Evolutionary conservation across 2,113 vertebrate genomes (phyloP), one percentile per base, ranked within the genome.

Genomic region (Aleadryas rufinucha): DNA sequence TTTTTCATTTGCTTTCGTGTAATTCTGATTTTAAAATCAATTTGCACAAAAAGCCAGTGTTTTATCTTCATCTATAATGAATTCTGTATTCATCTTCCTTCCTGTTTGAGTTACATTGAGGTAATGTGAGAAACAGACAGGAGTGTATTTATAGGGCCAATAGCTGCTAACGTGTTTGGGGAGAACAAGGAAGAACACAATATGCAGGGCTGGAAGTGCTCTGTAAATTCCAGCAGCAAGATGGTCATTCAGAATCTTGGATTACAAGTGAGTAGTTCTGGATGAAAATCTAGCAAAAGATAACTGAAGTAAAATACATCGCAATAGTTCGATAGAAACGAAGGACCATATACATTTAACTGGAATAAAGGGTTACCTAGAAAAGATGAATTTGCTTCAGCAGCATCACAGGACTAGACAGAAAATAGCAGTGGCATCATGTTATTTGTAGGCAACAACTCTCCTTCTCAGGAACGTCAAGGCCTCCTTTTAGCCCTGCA

Each of bases 1-100:
- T 49, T 75, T 91, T 78, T 45, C 26, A 49, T 77, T 87, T 24
- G 2, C 42, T 83, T 82, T 79, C 2, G 7, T 69, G 12, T 5
- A 53, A 65, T 31, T 69, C 19, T 50, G 26, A 76, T 61, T 72
- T 72, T 10, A 45, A 89, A 76, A 79, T 8, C 27, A 65, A 45
- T 74, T 84, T 81, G 54, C 42, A 12, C 19, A 69, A 3, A 30
- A 81, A 89, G 56, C 11, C 19, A 7, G 22, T 27, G 35, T 19
- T 84, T 69, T 35, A 68, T 37, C 60, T 54, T 66, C 61, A 53
- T 68, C 41, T 23, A 0, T 4, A 77, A 45, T 0, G 0, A 84
- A 56, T 70, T 77, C 49, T 56, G 6, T 37, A 50, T 63, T 63
- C 37, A n/a, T 76, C 42, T 28, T 77, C 61, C 50, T 85, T 89